phyloP scores from a whole-genome alignment of 2,888 invertebrate genomes.

The Synergus umbraculus region DNA sequence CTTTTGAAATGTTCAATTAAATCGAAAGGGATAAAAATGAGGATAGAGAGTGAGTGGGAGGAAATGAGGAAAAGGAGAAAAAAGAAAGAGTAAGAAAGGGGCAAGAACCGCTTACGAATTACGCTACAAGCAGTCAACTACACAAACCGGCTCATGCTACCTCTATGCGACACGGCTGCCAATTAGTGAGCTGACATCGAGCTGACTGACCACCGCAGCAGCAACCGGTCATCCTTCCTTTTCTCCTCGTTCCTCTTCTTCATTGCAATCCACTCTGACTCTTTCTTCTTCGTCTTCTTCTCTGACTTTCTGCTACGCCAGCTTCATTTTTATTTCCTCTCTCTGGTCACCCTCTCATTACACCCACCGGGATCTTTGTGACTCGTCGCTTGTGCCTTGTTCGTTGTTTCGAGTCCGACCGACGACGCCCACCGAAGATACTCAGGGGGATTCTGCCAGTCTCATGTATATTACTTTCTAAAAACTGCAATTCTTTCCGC shows the following conservation, averaged over 20 bases:
- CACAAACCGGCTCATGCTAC: slow-evolving; percentile 73
- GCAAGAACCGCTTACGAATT: slow-evolving; percentile 75
- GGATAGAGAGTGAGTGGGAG: neutral
- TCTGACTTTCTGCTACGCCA: slow-evolving; percentile 48
- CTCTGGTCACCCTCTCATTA: slow-evolving; percentile 47
- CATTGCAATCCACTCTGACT: slow-evolving; percentile 37
- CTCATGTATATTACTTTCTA: slow-evolving; percentile 11
- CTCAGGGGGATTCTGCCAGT: slow-evolving; percentile 39
- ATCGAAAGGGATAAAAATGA: neutral
- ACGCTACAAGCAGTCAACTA: slow-evolving; percentile 72
- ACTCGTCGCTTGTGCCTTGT: slow-evolving; percentile 47
- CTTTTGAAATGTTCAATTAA: neutral
- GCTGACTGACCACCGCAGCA: slow-evolving; percentile 74
- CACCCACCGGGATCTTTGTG: slow-evolving; percentile 50
- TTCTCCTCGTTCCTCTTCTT: slow-evolving; percentile 45
- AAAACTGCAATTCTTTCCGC: neutral
- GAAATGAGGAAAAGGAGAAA: slow-evolving; percentile 26
- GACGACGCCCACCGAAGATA: slow-evolving; percentile 46
- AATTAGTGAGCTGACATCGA: slow-evolving; percentile 76
- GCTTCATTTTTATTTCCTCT: slow-evolving; percentile 50
- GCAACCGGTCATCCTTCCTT: slow-evolving; percentile 59
- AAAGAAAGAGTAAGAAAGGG: slow-evolving; percentile 46
- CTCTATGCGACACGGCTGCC: slow-evolving; percentile 75
- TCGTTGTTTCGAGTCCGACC: slow-evolving; percentile 46
- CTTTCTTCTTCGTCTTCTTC: slow-evolving; percentile 49